Base-by-base conservation (phyloP, 2,888 invertebrate genomes). In the Acanthacorydalis orientalis region DNA sequence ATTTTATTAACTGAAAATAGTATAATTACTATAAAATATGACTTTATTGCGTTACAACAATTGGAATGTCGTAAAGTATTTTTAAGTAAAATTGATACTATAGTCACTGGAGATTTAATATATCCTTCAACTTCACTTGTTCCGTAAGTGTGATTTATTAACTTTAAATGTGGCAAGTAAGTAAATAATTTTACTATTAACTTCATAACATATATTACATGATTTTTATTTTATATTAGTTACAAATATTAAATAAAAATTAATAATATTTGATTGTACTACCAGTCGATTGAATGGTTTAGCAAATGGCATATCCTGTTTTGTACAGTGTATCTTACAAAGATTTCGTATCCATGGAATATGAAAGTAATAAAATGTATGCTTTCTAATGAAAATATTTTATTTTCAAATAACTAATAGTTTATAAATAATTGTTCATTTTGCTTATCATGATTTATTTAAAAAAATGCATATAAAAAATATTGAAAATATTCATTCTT, bases 61-160 rank as follows among this genome's bases (percentile, higher is more conserved):
- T 64, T 84, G 48, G 83, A 83, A 51, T 79, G 75, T 56, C 76
- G 76, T 56, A 77, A 82, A 60, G 70, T 87, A 1, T 73, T 75
- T 49, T 64, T 88, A 47, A 73, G 75, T 51, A 72, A 78, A 32
- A 64, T 89, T 51, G 83, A 85, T 58, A 79, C 80, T 6, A 67
- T 89, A 40, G 72, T 80, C 1, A 72, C 80, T 49, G 89, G 89
- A 2, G 83, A 86, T 59, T 64, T 90, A 48, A 75, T 78, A n/a
- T 90, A 89, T 61, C 88, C 90, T 16, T 71, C 78, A 11, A 76
- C 79, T 11, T 89, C 89, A 7, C 62, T 89, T 54, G 83, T 87
- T 55, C 85, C 87, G 89, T 89, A 71, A 85, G 86, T 80, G 55
- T 49, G 35, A 48, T 39, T 37, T 40, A 40, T 37, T 41, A 14